Conservation (phyloP, 2,797 vertebrate species). For the Taeniopygia guttata region DNA sequence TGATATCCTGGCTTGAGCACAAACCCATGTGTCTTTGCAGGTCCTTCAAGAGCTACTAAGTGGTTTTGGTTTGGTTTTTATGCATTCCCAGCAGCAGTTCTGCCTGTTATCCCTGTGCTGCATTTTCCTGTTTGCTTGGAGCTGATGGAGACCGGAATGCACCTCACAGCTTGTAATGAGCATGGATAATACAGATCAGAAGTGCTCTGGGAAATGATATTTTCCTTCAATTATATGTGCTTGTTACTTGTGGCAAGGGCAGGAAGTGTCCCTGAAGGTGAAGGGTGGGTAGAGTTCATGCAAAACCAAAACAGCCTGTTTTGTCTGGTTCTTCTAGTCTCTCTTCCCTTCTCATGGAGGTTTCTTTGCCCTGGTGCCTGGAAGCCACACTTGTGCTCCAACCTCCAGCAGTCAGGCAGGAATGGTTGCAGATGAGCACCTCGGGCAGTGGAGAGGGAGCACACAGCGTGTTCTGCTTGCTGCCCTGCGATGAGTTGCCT, state of each 20-base stretch:
- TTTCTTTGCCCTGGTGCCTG: background rate
- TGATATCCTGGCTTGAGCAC: background rate
- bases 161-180: background rate
- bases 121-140: background rate
- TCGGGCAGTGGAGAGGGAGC: background rate
- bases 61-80: background rate
- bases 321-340: background rate
- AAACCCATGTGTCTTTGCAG: background rate
- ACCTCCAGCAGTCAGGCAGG: background rate
- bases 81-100: background rate
- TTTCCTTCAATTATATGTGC: constrained; percentile 45
- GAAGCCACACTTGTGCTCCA: background rate
- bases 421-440: background rate
- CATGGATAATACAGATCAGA: constrained; percentile 36
- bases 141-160: background rate
- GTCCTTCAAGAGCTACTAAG: background rate
- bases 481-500: background rate
- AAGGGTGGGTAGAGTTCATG: constrained; percentile 5
- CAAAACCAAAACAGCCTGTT: background rate
- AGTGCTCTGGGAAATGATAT: constrained; percentile 13
- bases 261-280: constrained; percentile 24
- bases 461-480: background rate
- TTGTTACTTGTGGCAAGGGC: constrained; percentile 9
- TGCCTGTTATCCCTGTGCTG: background rate
- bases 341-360: accelerated